Evolutionary conservation across 2,113 vertebrate genomes (phyloP).

Genomic region (Pluvialis apricaria): DNA sequence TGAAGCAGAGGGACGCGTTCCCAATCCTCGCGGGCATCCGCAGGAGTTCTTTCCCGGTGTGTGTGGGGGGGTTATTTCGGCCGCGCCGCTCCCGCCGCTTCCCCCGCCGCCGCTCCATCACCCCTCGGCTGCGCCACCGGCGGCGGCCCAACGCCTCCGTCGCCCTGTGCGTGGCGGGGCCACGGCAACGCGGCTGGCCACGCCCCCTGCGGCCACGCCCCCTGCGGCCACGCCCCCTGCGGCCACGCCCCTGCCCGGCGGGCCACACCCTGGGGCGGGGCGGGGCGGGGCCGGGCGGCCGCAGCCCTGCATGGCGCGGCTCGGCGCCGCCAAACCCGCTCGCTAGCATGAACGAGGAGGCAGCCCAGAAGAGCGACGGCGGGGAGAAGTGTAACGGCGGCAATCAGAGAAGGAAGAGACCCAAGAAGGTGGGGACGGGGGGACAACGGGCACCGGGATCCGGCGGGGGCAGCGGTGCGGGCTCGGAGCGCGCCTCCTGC

Average conservation of each 20-base stretch:
- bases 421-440: slow-evolving; percentile 84
- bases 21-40: neutral
- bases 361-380: slow-evolving; percentile 85
- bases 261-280: neutral
- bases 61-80: too few relatives aligned
- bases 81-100: too few relatives aligned
- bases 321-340: neutral
- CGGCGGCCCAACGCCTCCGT: neutral
- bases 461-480: neutral
- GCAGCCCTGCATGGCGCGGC: slow-evolving; percentile 59
- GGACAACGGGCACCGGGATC: neutral
- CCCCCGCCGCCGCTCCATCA: too few relatives aligned
- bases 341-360: slow-evolving; percentile 77
- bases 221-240: neutral
- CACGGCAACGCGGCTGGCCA: slow-evolving; percentile 76
- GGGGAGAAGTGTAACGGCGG: slow-evolving; percentile 86
- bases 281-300: neutral
- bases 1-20: neutral
- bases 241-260: neutral
- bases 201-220: slow-evolving; percentile 46
- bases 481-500: neutral
- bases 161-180: neutral
- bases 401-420: slow-evolving; percentile 84
- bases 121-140: too few relatives aligned
- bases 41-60: neutral